A percentile compares a stretch with the other conserved stretches of the same genome.
Evolutionary conservation across 2,113 vertebrate genomes (phyloP).

Genomic region (Cromileptes altivelis): DNA sequence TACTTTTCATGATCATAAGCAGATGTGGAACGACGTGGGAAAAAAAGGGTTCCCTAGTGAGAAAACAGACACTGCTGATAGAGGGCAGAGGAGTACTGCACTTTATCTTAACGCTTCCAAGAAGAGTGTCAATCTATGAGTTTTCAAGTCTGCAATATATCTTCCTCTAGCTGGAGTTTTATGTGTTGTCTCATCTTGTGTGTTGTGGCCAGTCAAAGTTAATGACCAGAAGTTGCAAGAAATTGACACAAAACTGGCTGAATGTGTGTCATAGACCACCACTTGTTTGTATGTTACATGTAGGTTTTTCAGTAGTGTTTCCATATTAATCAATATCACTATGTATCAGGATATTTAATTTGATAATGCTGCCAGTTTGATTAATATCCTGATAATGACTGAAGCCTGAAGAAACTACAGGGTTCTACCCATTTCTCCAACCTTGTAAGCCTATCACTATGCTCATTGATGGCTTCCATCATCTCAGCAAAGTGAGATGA

Average conservation of each 20-base stretch:
- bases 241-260: background rate
- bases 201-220: background rate
- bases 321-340: no score
- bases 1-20: conserved; percentile 51
- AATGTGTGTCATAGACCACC: no score
- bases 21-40: conserved; percentile 52
- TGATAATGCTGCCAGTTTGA: no score
- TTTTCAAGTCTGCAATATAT: background rate
- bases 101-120: background rate
- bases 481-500: no score
- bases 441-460: no score
- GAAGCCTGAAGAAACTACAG: no score
- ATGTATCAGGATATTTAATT: no score
- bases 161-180: background rate
- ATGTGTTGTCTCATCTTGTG: conserved; percentile 4
- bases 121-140: background rate
- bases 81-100: conserved; percentile 3
- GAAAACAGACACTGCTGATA: conserved; percentile 17
- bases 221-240: background rate
- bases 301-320: no score
- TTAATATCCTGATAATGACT: no score
- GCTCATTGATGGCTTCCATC: no score
- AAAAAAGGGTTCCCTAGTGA: conserved; percentile 11
- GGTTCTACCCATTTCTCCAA: no score
- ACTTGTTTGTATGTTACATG: no score